These are phyloP conservation scores for Amia ocellicauda DNA, from an alignment of 2,113 vertebrate species.

Conservation along the genomic window DNA sequence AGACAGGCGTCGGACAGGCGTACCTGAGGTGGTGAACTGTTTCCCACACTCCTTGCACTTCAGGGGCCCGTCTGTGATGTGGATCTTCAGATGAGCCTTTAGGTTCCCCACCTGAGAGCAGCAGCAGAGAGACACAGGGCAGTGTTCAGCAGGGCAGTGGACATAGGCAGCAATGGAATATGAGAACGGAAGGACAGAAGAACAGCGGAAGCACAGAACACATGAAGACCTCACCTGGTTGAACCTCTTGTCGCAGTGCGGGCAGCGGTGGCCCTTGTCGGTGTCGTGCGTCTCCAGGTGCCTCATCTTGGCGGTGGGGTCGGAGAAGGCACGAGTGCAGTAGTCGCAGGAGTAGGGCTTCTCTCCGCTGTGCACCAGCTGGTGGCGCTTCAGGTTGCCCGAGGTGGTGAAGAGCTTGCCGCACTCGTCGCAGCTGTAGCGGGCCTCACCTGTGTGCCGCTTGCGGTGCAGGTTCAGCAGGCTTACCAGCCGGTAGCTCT, in stretches of 20 bases:
- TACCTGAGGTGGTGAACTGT: constrained; percentile 98
- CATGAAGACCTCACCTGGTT: constrained; percentile 92
- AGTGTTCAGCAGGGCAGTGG: too few species aligned
- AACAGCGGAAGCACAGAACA: too few species aligned
- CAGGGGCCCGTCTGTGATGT: constrained; percentile 87
- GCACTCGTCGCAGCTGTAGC: constrained; percentile 88
- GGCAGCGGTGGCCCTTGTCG: constrained; percentile 92
- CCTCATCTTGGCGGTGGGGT: constrained; percentile 97
- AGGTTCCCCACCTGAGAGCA: constrained; percentile 86
- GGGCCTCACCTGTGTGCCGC: constrained; percentile 90
- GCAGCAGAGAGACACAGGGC: not conserved
- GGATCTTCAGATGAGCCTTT: constrained; percentile 94
- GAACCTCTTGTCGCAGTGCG: constrained; percentile 94
- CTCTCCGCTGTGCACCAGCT: constrained; percentile 94
- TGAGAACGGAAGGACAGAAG: too few species aligned
- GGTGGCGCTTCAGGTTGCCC: constrained; percentile 93
- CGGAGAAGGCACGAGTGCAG: constrained; percentile 91
- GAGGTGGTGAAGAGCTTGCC: constrained; percentile 95
- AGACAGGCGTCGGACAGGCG: constrained; percentile 6
- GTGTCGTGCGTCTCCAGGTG: constrained; percentile 95
- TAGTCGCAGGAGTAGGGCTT: constrained; percentile 94
- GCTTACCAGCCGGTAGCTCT: constrained; percentile 96
- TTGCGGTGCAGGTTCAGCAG: constrained; percentile 95
- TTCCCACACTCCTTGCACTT: constrained; percentile 96
- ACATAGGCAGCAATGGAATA: too few species aligned